Base-by-base conservation (phyloP, 1,140 invertebrate species). In the Plectus sambesii region DNA sequence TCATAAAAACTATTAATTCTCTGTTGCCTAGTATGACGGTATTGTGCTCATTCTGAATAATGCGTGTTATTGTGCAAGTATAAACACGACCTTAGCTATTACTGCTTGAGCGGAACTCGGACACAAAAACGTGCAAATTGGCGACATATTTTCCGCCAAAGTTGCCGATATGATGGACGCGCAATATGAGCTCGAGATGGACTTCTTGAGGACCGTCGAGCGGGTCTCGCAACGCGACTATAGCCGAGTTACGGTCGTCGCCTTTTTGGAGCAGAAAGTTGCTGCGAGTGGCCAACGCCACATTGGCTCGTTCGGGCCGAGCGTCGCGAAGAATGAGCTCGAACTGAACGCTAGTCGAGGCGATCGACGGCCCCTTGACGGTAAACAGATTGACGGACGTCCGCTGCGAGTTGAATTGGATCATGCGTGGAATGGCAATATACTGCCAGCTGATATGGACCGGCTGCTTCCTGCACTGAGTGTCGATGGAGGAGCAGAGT, bases 231-330 rank as follows among this genome's bases (percentile, higher is more conserved):
- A 67, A 44, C 19, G 64, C 62, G 33, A 67, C 59, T 17, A 69
- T 47, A 6, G 64, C 64, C 12, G 64, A 66, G 45, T 67, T 67
- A n/a, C 53, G 54, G 19, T 68, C 51, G 12, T 59, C 61, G 17
- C 64, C 64, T 42, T 67, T 67, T 51, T 67, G 64, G 8, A 67
- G 53, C 15, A 67, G 37, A 40, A 67, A 67, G 37, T 69, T 69
- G 4, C 49, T 52, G 17, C 64, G 49, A 20, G 59, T 50, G 3
- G 64, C 64, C 15, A 58, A 47, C 24, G 51, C 43, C 3, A 69
- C 66, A n/a, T 25, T 39, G 8, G 38, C 17, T 4, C 29, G 30
- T 41, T 62, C 61, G 41, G 58, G 26, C 29, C 53, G 50, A 3
- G 53, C 55, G 27, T 46, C 48, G 17, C 61, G 54, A 15, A 68